Base-by-base conservation (phyloP, 1,140 invertebrate genomes). In the Magallana gigas region DNA sequence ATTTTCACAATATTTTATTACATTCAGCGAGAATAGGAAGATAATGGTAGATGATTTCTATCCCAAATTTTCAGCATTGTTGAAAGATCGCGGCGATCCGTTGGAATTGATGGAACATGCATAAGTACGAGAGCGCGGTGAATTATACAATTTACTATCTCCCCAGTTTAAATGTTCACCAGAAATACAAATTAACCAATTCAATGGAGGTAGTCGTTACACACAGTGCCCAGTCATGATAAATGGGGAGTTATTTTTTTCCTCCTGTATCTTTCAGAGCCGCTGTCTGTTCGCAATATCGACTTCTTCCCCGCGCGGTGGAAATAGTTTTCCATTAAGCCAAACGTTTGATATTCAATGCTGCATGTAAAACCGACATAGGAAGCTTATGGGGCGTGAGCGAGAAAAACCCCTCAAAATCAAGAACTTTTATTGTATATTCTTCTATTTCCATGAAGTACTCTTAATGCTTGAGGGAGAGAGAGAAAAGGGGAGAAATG, bases 341-440 rank as follows among this genome's bases (percentile, higher is more conserved):
- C 18, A 36, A 76, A 29, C 68, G 68, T 76, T 76, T 76, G 68
- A 76, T 76, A 76, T 23, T 23, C 68, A 76, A 76, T 76, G 68
- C 68, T 29, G 68, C 68, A 76, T 76, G 23, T 76, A 18, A 76
- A 76, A 4, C 68, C 36, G 68, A 76, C 68, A 29, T 8, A 23
- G 68, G 68, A 12, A 76, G 36, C 23, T 9, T 76, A 36, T 76
- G 23, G 23, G 23, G 68, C 68, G 68, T 76, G 23, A 76, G 18
- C 36, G 11, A 29, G 18, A 18, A 76, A 36, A 23, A 29, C 4
- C 11, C 23, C 18, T 76, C 18, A 76, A 1, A 23, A 29, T 18
- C 14, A 18, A 8, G 29, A 29, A 11, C 29, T 64, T 16, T 64
- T 64, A 16, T 5, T 48, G 36, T 48, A 48, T 48, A 48, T 48